Evolutionary conservation across 2,113 vertebrate species (phyloP).

Genomic region (Trochalopteron elliotii): DNA sequence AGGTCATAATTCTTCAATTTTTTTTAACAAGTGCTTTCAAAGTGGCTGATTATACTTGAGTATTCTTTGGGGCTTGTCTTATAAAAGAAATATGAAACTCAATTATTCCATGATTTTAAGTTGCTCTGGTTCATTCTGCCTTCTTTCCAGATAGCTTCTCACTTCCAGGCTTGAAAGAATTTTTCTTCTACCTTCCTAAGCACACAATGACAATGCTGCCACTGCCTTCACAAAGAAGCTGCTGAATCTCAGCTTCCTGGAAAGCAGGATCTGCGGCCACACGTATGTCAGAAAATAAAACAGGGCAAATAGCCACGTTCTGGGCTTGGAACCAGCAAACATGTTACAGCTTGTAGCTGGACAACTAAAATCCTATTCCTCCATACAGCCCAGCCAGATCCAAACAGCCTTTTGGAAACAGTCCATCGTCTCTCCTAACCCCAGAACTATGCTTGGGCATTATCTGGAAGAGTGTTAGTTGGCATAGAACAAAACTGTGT

Average conservation of each 20-base stretch:
- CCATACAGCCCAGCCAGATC: neutral
- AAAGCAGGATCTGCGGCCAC: slow-evolving; percentile 2
- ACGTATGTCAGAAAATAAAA: neutral
- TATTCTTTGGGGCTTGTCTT: neutral
- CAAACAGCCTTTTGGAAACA: neutral
- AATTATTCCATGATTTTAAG: neutral
- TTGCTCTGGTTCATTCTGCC: neutral
- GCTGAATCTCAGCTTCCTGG: neutral
- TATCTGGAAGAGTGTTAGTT: slow-evolving; percentile 11
- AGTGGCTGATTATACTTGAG: neutral
- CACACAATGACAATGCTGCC: neutral
- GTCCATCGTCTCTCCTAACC: neutral
- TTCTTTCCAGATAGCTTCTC: neutral
- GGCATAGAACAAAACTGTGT: slow-evolving; percentile 37
- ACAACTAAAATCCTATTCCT: slow-evolving; percentile 3
- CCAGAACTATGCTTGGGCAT: slow-evolving; percentile 24
- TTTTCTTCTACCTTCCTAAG: neutral
- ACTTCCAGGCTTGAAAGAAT: neutral
- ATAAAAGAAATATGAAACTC: neutral
- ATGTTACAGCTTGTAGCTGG: neutral
- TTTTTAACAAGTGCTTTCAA: neutral
- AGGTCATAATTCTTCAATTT: neutral
- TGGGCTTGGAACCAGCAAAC: neutral
- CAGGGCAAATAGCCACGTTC: neutral
- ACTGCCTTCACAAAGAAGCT: neutral